Base-by-base conservation (phyloP, 1,140 invertebrate species). In the Drosophila kepulauana region DNA sequence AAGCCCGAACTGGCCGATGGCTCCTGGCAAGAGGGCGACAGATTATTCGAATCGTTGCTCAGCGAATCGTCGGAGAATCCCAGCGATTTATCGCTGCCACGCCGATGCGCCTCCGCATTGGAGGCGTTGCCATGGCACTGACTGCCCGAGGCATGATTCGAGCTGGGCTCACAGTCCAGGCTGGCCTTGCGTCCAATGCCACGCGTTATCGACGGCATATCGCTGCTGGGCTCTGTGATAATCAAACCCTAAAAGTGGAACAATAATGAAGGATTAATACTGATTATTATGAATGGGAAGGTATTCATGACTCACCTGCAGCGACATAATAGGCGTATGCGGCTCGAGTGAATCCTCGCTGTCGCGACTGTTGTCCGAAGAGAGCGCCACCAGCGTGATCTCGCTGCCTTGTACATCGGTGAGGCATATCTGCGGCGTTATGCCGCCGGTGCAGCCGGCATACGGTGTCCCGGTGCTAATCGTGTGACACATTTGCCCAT, bases 371-470 rank as follows among this genome's bases (percentile, higher is more conserved):
- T 95, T 95, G 75, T 95, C 95, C 0, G 94, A 95, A 0, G 95
- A 95, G 4, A 95, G 95, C 1, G 95, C 95, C 1, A 97, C 94
- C 41, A 97, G 91, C 0, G 96, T 96, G 1, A 97, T 95, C 92
- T 97, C 96, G 16, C 96, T 96, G n/a, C 97, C 97, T 38, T 96
- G 93, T 67, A 97, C 97, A 91, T 98, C 98, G 0, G 97, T 98
- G 3, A 98, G 94, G 78, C 97, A 98, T 74, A 98, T 98, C 93
- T 98, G 97, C 0, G 98, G 84, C 58, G 86, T 72, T 2, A 81
- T 89, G 79, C 91, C 78, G 7, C 74, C 90, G 0, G 87, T 92
- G 28, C 91, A 82, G 20, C 75, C 88, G 11, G 74, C 72, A 84
- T 88, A 82, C 41, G 92, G 88, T 20, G 85, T 74, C 63, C 91